Evolutionary conservation across 2,113 vertebrate species (phyloP), one percentile per base, ranked within the genome.

Genomic region (Colinus virginianus): DNA sequence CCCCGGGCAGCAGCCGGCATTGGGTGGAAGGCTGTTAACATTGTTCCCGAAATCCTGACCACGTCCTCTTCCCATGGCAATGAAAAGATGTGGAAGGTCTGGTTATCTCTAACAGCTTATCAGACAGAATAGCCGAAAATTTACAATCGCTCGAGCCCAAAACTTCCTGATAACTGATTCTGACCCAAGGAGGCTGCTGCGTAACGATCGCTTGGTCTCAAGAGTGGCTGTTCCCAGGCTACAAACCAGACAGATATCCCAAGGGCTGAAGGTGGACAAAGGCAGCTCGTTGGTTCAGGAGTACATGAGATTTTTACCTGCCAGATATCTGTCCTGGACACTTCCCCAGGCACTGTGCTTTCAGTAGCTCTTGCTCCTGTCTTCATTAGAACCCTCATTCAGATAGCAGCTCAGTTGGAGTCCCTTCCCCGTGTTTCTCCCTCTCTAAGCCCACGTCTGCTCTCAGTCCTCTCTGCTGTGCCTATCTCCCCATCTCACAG

Each of bases 41-140:
- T 96, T 95, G 95, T 97, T 96, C 90, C 90, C 9, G 22, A 93
- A 95, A 88, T 56, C 89, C 90, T 88, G 91, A 86, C 92, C 87
- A 94, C 96, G 87, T 95, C 95, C 94, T 92, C 96, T 96, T 96
- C 95, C 96, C 96, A 74, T 94, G 94, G 96, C 87, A 86, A 30
- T 53, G 43, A 74, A 94, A 95, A 75, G 88, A 79, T 83, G 83
- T 64, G 92, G 90, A 95, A 96, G 89, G 90, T 71, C 94, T 96
- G 96, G 94, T 96, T 95, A 69, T 76, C 88, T 90, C 92, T 64
- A 86, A 26, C 3, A 71, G 71, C 85, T 91, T 95, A 62, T 89
- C 90, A 82, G 36, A 2, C 56, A 43, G 62, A 84, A 21, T 61
- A 72, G 59, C 40, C 87, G 20, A 36, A 83, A 78, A 79, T 76